A percentile compares a stretch with the other conserved stretches of the same genome.
Evolutionary conservation across 2,113 vertebrate genomes (phyloP).

Genomic region (Dicentrarchus labrax): DNA sequence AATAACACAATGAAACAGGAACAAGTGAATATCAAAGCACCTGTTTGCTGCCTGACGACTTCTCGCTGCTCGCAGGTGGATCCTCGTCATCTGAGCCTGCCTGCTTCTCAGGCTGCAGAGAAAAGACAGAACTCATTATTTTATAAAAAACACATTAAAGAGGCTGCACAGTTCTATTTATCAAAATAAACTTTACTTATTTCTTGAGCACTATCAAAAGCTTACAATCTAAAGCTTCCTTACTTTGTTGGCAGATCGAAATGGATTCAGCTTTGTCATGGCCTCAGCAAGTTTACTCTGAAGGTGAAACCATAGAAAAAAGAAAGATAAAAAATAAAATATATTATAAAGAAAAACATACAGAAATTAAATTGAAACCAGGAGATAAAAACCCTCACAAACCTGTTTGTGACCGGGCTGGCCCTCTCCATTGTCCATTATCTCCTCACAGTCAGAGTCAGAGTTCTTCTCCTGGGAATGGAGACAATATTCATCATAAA

Average conservation of each 20-base stretch:
- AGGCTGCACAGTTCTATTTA: too few species aligned
- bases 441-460: slow-evolving; percentile 43
- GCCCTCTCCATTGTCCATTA: slow-evolving; percentile 14
- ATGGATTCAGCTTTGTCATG: slow-evolving; percentile 71
- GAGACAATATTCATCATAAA: neutral
- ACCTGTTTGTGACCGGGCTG: slow-evolving; percentile 70
- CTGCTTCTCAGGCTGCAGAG: slow-evolving; percentile 48
- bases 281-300: slow-evolving; percentile 65
- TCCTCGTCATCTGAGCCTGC: slow-evolving; percentile 48
- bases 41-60: slow-evolving; percentile 56
- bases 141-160: neutral
- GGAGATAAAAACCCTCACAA: neutral
- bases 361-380: neutral
- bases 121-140: neutral
- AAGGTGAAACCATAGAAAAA: slow-evolving; percentile 10
- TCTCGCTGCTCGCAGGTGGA: slow-evolving; percentile 17
- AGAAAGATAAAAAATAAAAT: neutral
- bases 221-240: neutral
- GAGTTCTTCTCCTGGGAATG: slow-evolving; percentile 56
- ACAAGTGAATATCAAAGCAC: slow-evolving; percentile 35
- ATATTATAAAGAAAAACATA: neutral
- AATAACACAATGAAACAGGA: slow-evolving; percentile 10
- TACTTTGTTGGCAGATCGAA: slow-evolving; percentile 62
- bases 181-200: neutral
- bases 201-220: neutral